Conservation (phyloP, 2,113 vertebrate genomes). For the Drymodes brunneopygia region DNA sequence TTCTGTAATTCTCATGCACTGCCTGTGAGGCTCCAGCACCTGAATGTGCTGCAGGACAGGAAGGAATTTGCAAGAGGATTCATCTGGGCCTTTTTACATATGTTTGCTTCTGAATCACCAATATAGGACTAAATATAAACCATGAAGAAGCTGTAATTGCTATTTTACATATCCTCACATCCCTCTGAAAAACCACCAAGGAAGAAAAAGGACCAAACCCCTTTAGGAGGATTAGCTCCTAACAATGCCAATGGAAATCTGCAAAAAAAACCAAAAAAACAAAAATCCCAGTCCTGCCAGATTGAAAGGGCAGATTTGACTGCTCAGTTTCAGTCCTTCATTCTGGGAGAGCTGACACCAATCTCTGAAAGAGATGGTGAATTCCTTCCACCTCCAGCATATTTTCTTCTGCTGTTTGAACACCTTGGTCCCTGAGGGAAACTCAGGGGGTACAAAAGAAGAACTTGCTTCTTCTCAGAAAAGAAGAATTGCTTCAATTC, state of each 20-base stretch:
- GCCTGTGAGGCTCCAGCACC: not conserved
- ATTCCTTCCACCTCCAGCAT: not conserved
- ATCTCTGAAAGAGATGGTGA: not conserved
- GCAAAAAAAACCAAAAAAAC: accelerated
- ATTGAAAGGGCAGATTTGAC: not conserved
- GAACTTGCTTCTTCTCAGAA: not conserved
- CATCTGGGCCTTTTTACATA: not conserved
- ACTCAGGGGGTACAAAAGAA: not conserved
- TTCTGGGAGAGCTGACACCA: not conserved
- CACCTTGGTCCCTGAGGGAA: not conserved
- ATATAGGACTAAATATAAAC: constrained; percentile 18
- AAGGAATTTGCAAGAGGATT: not conserved
- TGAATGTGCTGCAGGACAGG: not conserved
- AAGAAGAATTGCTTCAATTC: not conserved
- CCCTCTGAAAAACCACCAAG: not conserved
- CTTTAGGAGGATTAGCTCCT: not conserved
- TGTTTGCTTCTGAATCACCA: constrained; percentile 30
- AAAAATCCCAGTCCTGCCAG: not conserved
- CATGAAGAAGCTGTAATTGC: not conserved
- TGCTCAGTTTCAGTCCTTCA: not conserved
- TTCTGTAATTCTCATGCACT: not conserved
- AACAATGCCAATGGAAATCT: not conserved
- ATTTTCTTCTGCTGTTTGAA: not conserved
- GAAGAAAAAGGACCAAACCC: not conserved
- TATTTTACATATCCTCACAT: not conserved